A percentile compares a stretch with the other conserved stretches of the same genome.
phyloP scores from a whole-genome alignment of 2,888 invertebrate species.

The Balanococcus diminutus region DNA sequence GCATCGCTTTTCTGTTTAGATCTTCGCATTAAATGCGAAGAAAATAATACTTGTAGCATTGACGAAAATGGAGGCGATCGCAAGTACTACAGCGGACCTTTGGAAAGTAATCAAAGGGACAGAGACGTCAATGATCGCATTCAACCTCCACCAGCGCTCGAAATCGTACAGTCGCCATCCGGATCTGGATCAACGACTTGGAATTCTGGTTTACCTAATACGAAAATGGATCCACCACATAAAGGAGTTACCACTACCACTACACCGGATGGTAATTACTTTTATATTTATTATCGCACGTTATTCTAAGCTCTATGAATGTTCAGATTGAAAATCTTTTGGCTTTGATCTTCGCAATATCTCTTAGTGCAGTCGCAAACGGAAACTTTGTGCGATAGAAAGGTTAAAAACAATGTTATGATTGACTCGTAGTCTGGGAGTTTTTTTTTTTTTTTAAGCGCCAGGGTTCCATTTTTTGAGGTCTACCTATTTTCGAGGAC shows the following conservation, averaged over 20 bases:
- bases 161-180: slow-evolving; percentile 50
- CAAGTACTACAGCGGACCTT: slow-evolving; percentile 57
- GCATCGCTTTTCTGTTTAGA: slow-evolving; percentile 64
- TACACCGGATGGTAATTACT: slow-evolving; percentile 78
- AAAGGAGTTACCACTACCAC: slow-evolving; percentile 74
- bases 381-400: no score
- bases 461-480: no score
- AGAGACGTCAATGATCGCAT: slow-evolving; percentile 56
- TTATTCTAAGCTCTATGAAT: no score
- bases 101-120: slow-evolving; percentile 50
- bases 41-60: slow-evolving; percentile 58
- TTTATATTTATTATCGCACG: no score
- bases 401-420: no score
- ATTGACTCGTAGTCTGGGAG: no score
- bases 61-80: slow-evolving; percentile 47
- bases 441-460: no score
- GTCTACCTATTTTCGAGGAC: no score
- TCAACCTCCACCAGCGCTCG: slow-evolving; percentile 45
- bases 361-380: no score
- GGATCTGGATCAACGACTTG: slow-evolving; percentile 41
- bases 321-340: no score
- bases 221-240: slow-evolving; percentile 57
- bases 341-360: no score
- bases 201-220: slow-evolving; percentile 50
- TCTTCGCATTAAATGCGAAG: slow-evolving; percentile 77